phyloP scores from a whole-genome alignment of 2,797 vertebrate species.

The Clarias laeviceps region DNA sequence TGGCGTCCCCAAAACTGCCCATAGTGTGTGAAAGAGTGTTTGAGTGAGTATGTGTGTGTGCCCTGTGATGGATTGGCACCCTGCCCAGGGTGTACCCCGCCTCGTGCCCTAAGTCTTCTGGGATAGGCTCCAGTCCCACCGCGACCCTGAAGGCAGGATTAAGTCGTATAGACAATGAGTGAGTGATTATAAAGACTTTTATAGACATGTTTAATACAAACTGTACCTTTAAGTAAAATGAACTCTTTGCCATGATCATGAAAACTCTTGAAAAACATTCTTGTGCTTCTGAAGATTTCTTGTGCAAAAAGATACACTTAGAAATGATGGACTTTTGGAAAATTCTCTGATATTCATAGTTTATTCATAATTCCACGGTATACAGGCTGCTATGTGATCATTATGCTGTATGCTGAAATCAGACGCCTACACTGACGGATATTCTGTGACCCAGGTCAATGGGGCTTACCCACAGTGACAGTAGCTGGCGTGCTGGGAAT shows the following conservation, averaged over 20 bases:
- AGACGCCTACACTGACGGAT: not conserved
- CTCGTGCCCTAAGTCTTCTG: too few species aligned
- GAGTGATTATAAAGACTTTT: not conserved
- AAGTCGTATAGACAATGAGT: too few species aligned
- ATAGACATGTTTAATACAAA: not conserved
- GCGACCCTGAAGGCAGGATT: too few species aligned
- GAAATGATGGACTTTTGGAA: not conserved
- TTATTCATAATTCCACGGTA: not conserved
- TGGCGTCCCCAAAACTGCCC: too few species aligned
- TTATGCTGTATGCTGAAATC: constrained; percentile 7
- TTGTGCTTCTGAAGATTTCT: not conserved
- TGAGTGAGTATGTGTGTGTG: too few species aligned
- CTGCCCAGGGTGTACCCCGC: too few species aligned
- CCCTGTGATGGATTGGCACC: too few species aligned
- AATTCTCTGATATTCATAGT: not conserved
- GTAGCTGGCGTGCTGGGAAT: constrained; percentile 92
- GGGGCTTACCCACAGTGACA: constrained; percentile 91
- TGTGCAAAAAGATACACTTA: not conserved
- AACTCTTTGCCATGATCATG: not conserved
- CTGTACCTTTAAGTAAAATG: not conserved
- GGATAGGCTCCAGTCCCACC: too few species aligned
- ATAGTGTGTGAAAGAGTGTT: too few species aligned
- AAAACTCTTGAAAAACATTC: not conserved
- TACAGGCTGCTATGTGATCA: not conserved
- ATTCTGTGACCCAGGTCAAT: constrained; percentile 81